Evolutionary conservation across 2,888 invertebrate species (phyloP).

Genomic region (Plagodis pulveraria): DNA sequence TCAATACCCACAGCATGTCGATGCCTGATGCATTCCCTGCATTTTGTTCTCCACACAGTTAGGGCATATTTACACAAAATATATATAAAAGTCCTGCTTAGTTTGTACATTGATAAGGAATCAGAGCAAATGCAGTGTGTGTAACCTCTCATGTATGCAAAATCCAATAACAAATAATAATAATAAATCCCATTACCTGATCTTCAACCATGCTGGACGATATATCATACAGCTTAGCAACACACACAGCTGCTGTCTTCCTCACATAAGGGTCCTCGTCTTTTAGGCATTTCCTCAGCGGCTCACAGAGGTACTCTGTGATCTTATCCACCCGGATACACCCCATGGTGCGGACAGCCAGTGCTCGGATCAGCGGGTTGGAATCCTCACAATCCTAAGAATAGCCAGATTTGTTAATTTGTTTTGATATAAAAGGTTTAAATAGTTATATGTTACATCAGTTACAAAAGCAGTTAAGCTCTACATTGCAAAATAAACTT

Average conservation of each 20-base stretch:
- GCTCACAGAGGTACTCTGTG: constrained; percentile 99
- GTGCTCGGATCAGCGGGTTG: constrained; percentile 98
- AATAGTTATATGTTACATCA: constrained; percentile 3
- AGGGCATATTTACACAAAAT: no score
- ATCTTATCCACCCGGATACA: constrained; percentile 99
- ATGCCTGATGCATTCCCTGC: no score
- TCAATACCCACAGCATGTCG: no score
- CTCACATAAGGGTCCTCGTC: constrained; percentile 99
- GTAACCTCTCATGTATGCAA: no score
- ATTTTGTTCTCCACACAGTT: no score
- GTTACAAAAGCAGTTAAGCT: constrained; percentile 62
- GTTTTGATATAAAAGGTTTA: background rate
- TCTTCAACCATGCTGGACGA: constrained; percentile 88
- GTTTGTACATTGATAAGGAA: no score
- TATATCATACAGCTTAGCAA: constrained; percentile 99
- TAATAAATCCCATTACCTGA: constrained; percentile 63
- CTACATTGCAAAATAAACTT: no score
- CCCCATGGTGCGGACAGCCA: constrained; percentile 99
- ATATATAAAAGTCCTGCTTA: no score
- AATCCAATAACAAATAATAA: no score
- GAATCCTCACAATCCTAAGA: constrained; percentile 99
- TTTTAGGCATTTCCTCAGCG: constrained; percentile 96
- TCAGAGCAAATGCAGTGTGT: no score
- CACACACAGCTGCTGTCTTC: constrained; percentile 99
- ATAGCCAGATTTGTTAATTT: background rate